Conservation (phyloP, 2,888 invertebrate species). For the Nineta flava region DNA sequence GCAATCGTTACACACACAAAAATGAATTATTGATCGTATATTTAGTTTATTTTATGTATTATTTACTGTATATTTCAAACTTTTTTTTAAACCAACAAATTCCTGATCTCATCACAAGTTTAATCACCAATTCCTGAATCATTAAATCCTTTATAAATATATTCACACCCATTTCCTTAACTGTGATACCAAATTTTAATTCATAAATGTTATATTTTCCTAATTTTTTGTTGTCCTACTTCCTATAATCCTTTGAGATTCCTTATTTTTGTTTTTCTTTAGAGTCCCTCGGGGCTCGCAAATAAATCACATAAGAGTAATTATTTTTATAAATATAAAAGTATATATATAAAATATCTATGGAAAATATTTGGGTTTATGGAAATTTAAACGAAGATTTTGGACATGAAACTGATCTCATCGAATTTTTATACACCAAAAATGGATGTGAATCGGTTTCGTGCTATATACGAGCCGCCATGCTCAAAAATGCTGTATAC, state of each 20-base stretch:
- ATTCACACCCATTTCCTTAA: conserved; percentile 4
- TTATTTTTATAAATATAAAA: no score
- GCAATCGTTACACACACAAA: conserved; percentile 1
- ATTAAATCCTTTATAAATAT: not conserved
- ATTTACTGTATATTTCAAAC: conserved; percentile 4
- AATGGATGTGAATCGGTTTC: no score
- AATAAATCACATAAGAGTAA: conserved; percentile 8
- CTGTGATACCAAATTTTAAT: conserved; percentile 7
- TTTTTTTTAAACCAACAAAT: not conserved
- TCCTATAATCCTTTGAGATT: conserved; percentile 5
- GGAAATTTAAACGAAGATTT: no score
- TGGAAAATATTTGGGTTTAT: no score
- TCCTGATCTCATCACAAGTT: conserved; percentile 6
- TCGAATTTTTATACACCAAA: no score
- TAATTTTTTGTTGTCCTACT: not conserved
- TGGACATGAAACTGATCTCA: no score
- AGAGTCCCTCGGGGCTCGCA: conserved; percentile 11
- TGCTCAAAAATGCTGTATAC: no score
- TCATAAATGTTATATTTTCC: not conserved
- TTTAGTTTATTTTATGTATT: conserved; percentile 4
- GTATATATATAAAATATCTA: no score
- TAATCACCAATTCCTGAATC: not conserved
- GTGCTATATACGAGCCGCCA: no score
- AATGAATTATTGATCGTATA: not conserved
- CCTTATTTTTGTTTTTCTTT: conserved; percentile 9